Evolutionary conservation across 2,797 vertebrate species (phyloP).

Genomic region (Gallinago stenura): DNA sequence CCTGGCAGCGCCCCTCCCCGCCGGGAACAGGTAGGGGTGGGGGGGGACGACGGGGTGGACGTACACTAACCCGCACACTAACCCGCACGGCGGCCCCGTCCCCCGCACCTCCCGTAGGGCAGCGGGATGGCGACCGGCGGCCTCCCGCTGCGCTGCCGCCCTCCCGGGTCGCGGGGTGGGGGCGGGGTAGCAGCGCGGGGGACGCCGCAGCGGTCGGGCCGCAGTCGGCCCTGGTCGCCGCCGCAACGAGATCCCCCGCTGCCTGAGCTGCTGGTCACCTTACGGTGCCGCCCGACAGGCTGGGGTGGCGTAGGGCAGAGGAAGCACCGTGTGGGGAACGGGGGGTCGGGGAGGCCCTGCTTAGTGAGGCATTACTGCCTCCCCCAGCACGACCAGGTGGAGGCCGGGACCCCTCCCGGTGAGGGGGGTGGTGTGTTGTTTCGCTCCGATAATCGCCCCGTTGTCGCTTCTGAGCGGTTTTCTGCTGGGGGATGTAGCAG

Average conservation of each 20-base stretch:
- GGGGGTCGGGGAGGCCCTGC: neutral
- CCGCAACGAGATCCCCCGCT: no score
- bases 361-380: neutral
- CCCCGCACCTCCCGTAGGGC: no score
- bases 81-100: no score
- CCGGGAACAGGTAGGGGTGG: neutral
- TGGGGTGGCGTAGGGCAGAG: neutral
- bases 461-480: neutral
- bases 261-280: no score
- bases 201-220: neutral
- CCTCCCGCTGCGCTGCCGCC: neutral
- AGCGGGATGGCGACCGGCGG: neutral
- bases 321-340: neutral
- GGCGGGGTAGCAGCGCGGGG: neutral
- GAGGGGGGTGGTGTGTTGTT: neutral
- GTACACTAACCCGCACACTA: no score
- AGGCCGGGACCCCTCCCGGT: accelerated
- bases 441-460: accelerated
- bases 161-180: neutral
- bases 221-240: neutral
- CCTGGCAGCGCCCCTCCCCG: neutral
- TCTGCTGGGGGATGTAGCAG: accelerated
- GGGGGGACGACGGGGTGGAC: no score
- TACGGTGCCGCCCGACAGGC: no score
- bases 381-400: neutral